Evolutionary conservation across 2,797 vertebrate genomes (phyloP), one percentile per base, ranked within the genome.

Genomic region (Podargus strigoides): DNA sequence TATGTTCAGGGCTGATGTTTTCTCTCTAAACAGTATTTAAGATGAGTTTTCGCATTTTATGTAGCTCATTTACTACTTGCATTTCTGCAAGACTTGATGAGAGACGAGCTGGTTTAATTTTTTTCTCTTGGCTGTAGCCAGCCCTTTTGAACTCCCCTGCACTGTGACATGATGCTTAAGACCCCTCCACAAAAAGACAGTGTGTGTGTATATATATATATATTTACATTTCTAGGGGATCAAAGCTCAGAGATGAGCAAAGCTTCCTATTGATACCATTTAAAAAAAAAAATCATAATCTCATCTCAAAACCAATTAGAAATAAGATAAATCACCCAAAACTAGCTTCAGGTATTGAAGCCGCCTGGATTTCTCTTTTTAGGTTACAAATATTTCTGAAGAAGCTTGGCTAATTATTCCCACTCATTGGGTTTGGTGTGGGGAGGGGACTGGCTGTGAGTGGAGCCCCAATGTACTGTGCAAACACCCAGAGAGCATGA

Each of bases 381-480:
- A 23, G 66, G 36, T 66, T 34, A 30, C n/a, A 24, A 36, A 84
- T 37, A 30, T 39, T 78, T 49, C 34, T n/a, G 50, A 7, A 55
- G 56, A 62, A 63, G 55, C 32, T 77, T 58, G 30, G 49, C 49
- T 68, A 52, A 63, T 77, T 27, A 21, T n/a, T 47, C 24, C 67
- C 39, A 11, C 21, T 5, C 1, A 0, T 12, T 64, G 47, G 34
- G 8, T 56, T 90, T 47, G 23, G 21, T 3, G 12, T 3, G 9
- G 19, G 39, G 23, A 16, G 9, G 19, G 72, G 59, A 30, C 91
- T 87, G 44, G 10, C 73, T 87, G 39, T 1, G 22, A 83, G 86
- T 9, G 0, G 19, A 46, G n/a, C 62, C 83, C 50, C 84, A 26
- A 2, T 2, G 3, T 6, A 5, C 39, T 5, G 10, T 1, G 10